Evolutionary conservation across 2,113 vertebrate genomes (phyloP).

Genomic region (Podiceps cristatus): DNA sequence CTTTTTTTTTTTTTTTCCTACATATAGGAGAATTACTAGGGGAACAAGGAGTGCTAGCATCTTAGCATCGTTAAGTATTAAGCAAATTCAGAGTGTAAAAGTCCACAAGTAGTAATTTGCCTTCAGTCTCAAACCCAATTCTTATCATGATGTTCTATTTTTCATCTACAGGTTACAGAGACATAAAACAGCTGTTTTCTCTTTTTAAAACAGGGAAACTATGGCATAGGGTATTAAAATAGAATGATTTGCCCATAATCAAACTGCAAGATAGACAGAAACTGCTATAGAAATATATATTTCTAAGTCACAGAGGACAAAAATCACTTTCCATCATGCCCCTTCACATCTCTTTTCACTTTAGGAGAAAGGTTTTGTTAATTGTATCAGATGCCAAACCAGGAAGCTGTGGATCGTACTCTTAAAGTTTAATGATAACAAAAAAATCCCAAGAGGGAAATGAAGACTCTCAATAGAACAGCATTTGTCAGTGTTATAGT

Average conservation of each 20-base stretch:
- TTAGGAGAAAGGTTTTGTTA: background rate
- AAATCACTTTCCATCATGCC: background rate
- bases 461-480: background rate
- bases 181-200: background rate
- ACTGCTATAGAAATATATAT: background rate
- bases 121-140: background rate
- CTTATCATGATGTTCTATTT: background rate
- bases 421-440: background rate
- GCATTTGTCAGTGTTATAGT: background rate
- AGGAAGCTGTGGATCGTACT: background rate
- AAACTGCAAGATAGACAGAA: background rate
- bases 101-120: background rate
- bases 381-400: background rate
- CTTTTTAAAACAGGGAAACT: background rate
- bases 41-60: background rate
- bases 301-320: background rate
- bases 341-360: background rate
- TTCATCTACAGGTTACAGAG: background rate
- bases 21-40: background rate
- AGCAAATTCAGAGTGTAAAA: background rate
- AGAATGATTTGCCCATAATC: background rate
- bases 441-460: background rate
- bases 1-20: background rate
- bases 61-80: background rate
- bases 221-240: background rate